Evolutionary conservation across 2,888 invertebrate species (phyloP), one percentile per base, ranked within the genome.

Genomic region (Herminia tarsipennalis): DNA sequence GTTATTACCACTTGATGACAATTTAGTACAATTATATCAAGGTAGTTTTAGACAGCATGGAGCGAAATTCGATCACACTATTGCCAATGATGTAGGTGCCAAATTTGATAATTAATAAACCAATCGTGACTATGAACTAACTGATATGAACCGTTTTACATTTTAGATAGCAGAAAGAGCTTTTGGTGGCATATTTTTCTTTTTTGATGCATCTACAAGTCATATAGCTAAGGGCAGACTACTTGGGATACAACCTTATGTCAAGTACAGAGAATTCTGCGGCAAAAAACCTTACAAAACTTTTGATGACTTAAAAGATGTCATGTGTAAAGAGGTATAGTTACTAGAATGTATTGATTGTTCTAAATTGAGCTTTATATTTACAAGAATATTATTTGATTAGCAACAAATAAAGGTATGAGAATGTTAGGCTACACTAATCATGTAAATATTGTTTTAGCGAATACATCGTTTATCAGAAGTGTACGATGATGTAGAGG

Each of bases 401-500:
- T n/a, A n/a, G n/a, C n/a, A n/a, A n/a, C n/a, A n/a, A n/a, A n/a
- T n/a, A n/a, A n/a, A n/a, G n/a, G n/a, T n/a, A n/a, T n/a, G n/a
- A n/a, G n/a, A n/a, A n/a, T n/a, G n/a, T n/a, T n/a, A n/a, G n/a
- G n/a, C n/a, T n/a, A n/a, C n/a, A n/a, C n/a, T n/a, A n/a, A n/a
- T n/a, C n/a, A n/a, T n/a, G n/a, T n/a, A n/a, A n/a, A n/a, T n/a
- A 24, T 24, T 24, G 8, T 24, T 24, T 24, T 8, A 24, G 24
- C 5, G 24, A 18, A 4, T 18, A 18, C 3, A 18, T 3, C 3
- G 5, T 8, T 6, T 28, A 14, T 3, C 1, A 5, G 5, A 25
- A 1, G 6, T 9, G 10, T 25, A 10, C 10, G 45, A 58, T 0
- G 93, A 95, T 78, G 95, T 96, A 1, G 93, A 93, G 51, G 97